phyloP scores from a whole-genome alignment of 2,113 vertebrate species.

The Malurus cyaneus region DNA sequence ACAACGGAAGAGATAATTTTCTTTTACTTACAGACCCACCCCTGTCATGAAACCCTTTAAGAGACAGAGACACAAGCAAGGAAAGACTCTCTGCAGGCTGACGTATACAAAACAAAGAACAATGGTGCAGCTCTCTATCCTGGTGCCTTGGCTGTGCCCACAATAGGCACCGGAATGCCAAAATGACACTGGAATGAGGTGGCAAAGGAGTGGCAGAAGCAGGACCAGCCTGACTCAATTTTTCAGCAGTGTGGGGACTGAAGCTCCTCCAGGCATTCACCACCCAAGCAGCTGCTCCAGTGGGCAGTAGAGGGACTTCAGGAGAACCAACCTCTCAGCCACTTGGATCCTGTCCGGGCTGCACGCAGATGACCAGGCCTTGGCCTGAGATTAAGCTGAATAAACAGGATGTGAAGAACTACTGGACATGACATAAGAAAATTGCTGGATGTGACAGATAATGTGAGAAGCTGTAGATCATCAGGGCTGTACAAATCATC shows the following conservation, averaged over 20 bases:
- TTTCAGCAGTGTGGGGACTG: background rate
- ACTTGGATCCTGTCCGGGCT: background rate
- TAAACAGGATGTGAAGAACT: background rate
- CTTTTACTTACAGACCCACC: background rate
- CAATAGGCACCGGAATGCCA: background rate
- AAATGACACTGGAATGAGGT: background rate
- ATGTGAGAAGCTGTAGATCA: background rate
- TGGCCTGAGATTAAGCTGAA: background rate
- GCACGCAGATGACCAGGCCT: background rate
- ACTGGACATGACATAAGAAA: background rate
- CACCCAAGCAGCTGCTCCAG: background rate
- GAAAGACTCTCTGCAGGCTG: background rate
- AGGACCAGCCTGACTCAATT: background rate
- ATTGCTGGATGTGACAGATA: background rate
- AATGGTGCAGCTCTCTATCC: background rate
- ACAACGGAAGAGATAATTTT: background rate
- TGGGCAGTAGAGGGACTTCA: rapidly evolving
- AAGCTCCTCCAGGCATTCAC: background rate
- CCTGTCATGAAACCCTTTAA: background rate
- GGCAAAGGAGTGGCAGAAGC: rapidly evolving
- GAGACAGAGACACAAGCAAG: rapidly evolving
- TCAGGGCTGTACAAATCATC: background rate
- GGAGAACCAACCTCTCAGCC: background rate
- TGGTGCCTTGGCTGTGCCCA: background rate
- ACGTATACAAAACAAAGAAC: rapidly evolving